Base-by-base conservation (phyloP, 2,888 invertebrate species). In the Nycteola revayana region DNA sequence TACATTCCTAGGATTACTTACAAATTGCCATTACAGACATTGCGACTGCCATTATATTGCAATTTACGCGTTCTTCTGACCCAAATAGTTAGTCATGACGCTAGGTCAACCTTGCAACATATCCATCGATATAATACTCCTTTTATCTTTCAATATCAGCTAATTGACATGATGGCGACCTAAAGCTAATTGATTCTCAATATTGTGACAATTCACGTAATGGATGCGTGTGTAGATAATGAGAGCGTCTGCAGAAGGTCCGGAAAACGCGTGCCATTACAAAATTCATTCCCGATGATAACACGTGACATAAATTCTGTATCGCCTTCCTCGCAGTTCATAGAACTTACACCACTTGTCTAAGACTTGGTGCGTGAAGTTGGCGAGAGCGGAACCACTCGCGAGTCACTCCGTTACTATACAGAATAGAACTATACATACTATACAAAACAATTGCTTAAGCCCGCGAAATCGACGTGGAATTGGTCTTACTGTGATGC, bases 221-320 rank as follows among this genome's bases (percentile, higher is more conserved):
- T 36, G 20, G 23, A 21, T 11, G 14, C 18, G 24, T 25, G 26
- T 20, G 22, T 27, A 31, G 38, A 42, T 40, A 36, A 28, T 23
- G 38, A 25, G 36, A 25, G 21, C 30, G 36, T 41, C 42, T 53
- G 34, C 38, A 49, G 34, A 52, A 51, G 32, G 65, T 67, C 75
- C 79, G 78, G 80, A 75, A 77, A 78, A 60, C 73, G 66, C 53
- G 66, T 70, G 72, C 72, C 69, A 73, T 78, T 77, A 85, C 81
- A 80, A 81, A 82, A 81, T 75, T 76, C 68, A 75, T 69, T 75
- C 60, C 53, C 54, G 28, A 43, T 53, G 74, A 83, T 85, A 84
- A 79, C 68, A 63, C 60, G 63, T 81, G 86, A 83, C 86, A 85
- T 76, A 77, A 78, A 82, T 84, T 73, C 69, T 66, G 63, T 84